These are phyloP conservation scores for Porites rus DNA, from an alignment of 92 coral and sea anemone species.

Conservation along the genomic window DNA sequence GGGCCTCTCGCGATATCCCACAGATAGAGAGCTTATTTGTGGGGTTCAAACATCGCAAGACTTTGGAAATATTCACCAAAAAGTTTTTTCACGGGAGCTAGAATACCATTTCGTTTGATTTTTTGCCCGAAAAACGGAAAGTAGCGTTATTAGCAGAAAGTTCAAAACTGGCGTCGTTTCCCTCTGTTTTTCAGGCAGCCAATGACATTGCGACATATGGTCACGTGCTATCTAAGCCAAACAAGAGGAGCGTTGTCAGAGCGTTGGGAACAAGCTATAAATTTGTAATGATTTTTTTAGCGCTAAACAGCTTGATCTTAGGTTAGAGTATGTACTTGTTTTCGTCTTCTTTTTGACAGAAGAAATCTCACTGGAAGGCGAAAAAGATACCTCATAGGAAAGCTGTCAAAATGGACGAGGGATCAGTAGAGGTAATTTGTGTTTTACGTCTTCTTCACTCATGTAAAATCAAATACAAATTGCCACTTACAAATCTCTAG, in stretches of 20 bases:
- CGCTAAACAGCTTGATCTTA: conserved; percentile 20
- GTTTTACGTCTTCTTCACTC: conserved; percentile 10
- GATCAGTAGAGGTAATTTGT: conserved; percentile 70
- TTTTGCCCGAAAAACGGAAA: too few relatives aligned
- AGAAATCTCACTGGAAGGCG: not conserved
- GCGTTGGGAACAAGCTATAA: conserved; percentile 81
- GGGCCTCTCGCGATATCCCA: too few relatives aligned
- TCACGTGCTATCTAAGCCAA: conserved; percentile 46
- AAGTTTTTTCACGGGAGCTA: not conserved
- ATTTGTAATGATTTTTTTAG: conserved; percentile 78
- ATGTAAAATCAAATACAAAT: conserved; percentile 18
- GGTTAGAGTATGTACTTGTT: conserved; percentile 24
- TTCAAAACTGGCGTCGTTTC: conserved; percentile 70
- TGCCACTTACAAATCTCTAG: not conserved
- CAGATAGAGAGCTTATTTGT: too few relatives aligned
- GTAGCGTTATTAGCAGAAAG: not conserved
- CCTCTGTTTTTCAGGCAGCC: conserved; percentile 74
- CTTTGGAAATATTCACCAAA: not conserved
- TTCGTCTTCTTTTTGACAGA: not conserved
- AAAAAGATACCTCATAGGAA: conserved; percentile 1
- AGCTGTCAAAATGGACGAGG: conserved; percentile 65
- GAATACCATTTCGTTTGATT: too few relatives aligned
- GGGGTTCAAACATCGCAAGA: too few relatives aligned
- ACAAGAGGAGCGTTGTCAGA: conserved; percentile 80
- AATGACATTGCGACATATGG: conserved; percentile 48